Percentiles rank a stretch among this genome's conserved stretches.
Conservation (phyloP, 2,113 vertebrate genomes). For the Syngnathus floridae region DNA sequence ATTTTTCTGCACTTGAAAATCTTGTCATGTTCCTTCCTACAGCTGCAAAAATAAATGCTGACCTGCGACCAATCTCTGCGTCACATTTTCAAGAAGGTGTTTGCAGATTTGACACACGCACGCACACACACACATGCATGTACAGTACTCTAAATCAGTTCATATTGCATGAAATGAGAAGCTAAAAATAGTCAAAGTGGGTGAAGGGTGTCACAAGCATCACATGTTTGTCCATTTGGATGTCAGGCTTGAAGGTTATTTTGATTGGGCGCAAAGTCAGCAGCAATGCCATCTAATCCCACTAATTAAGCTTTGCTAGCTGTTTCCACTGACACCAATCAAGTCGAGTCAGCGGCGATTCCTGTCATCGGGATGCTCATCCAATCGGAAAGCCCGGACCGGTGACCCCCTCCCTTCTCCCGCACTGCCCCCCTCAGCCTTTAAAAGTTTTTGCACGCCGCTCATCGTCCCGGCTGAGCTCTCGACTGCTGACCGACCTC, state of each 20-base stretch:
- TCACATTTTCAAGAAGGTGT: not conserved
- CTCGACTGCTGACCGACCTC: not conserved
- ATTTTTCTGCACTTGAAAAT: slow-evolving; percentile 4
- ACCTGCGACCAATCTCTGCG: not conserved
- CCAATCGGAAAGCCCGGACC: not conserved
- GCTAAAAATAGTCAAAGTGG: not conserved
- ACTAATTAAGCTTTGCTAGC: not conserved
- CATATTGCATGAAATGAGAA: not conserved
- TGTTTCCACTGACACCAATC: not conserved
- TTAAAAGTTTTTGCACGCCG: not conserved
- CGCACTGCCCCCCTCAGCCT: not conserved
- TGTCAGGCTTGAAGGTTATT: not conserved
- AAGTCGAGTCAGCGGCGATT: not conserved
- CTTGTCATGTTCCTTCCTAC: not conserved
- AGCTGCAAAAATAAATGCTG: not conserved
- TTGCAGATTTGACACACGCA: too few species aligned
- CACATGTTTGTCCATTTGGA: not conserved
- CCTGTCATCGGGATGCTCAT: not conserved
- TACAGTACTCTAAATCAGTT: too few species aligned
- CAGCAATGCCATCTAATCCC: not conserved
- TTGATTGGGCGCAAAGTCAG: not conserved
- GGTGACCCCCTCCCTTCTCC: not conserved
- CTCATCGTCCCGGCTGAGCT: not conserved
- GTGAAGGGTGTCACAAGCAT: not conserved
- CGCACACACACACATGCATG: too few species aligned